phyloP scores from a whole-genome alignment of 2,797 vertebrate genomes.

The Pristis pectinata region DNA sequence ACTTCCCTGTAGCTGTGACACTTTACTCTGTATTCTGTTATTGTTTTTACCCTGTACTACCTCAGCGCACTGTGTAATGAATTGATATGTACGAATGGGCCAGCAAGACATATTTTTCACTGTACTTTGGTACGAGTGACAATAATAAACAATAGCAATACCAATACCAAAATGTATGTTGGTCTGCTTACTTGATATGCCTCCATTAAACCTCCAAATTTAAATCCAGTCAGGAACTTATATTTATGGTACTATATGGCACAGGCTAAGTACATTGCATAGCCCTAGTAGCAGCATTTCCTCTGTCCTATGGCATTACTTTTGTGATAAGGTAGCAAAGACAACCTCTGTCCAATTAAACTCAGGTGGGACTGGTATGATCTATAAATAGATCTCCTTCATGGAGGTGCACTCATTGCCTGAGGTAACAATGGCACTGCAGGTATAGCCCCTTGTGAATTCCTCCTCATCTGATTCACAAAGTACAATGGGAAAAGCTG shows the following conservation, averaged over 20 bases:
- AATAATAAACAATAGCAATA: too few species aligned
- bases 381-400: constrained; percentile 26
- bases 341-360: background rate
- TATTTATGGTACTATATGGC: background rate
- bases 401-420: background rate
- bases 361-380: background rate
- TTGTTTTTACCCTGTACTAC: too few species aligned
- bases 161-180: background rate
- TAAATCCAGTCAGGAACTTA: background rate
- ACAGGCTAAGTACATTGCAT: background rate
- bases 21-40: too few species aligned
- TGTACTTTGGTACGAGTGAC: too few species aligned
- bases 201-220: background rate
- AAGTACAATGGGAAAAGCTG: background rate
- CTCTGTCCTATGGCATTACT: background rate
- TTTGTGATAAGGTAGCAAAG: background rate
- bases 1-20: too few species aligned
- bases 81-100: too few species aligned
- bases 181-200: background rate
- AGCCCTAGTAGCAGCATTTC: background rate
- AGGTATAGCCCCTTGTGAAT: background rate
- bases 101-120: too few species aligned
- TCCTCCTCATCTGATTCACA: background rate
- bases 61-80: too few species aligned
- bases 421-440: background rate